Conservation (phyloP, 2,797 vertebrate species). For the Sebastes trivittatus region DNA sequence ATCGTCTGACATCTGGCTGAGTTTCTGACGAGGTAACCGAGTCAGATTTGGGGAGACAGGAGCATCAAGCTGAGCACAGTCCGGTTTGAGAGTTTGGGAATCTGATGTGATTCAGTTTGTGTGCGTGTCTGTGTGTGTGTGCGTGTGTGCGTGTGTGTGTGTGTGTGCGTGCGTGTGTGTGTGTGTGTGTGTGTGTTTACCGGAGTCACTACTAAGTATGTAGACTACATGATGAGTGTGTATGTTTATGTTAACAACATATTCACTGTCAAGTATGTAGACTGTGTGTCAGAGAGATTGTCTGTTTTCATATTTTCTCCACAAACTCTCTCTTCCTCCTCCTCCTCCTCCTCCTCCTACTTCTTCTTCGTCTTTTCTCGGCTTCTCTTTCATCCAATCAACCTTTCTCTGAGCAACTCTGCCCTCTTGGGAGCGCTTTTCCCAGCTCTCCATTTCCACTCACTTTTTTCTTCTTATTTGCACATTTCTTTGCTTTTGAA, state of each 20-base stretch:
- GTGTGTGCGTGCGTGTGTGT: fast-evolving
- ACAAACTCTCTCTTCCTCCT: background rate
- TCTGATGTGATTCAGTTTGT: background rate
- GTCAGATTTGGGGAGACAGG: background rate
- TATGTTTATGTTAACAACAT: background rate
- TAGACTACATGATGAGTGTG: too few relatives aligned
- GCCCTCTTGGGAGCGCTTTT: too few relatives aligned
- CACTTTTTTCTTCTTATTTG: too few relatives aligned
- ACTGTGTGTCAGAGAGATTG: background rate
- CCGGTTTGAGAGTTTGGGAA: background rate
- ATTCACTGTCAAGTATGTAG: background rate
- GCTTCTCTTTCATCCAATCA: too few relatives aligned
- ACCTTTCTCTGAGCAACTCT: too few relatives aligned
- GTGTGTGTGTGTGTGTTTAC: too few relatives aligned
- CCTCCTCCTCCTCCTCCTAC: too few relatives aligned
- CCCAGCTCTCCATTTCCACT: too few relatives aligned
- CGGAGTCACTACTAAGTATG: too few relatives aligned
- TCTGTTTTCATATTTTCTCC: background rate
- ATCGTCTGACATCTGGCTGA: background rate
- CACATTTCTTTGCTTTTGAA: slow-evolving; percentile 5
- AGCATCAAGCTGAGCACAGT: background rate
- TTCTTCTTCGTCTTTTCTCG: too few relatives aligned
- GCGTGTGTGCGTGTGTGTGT: fast-evolving
- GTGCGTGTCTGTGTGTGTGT: background rate
- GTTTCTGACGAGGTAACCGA: background rate